phyloP scores from a whole-genome alignment of 2,113 vertebrate species.

The Gasterosteus aculeatus region DNA sequence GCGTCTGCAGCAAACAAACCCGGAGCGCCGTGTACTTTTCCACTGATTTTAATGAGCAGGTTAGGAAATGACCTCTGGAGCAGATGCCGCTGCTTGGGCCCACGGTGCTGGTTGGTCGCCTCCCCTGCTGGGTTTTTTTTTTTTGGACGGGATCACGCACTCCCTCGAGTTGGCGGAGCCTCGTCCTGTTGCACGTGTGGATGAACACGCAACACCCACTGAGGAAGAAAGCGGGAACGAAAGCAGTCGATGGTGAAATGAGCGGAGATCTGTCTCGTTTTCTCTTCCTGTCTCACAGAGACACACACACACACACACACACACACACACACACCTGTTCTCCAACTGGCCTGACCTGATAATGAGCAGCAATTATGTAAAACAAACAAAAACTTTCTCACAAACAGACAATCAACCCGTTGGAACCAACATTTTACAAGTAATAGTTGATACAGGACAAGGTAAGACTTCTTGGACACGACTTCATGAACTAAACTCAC shows the following conservation, averaged over 20 bases:
- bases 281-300: constrained; percentile 19
- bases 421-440: neutral
- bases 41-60: constrained; percentile 60
- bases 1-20: constrained; percentile 50
- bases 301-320: neutral
- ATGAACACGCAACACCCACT: constrained; percentile 15
- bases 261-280: neutral
- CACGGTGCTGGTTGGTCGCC: neutral
- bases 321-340: constrained; percentile 38
- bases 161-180: constrained; percentile 23
- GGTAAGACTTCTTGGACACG: neutral
- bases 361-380: constrained; percentile 10
- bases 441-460: neutral
- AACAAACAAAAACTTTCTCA: neutral
- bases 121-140: constrained; percentile 1
- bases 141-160: constrained; percentile 11
- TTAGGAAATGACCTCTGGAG: constrained; percentile 12
- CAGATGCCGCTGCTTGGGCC: constrained; percentile 21
- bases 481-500: neutral
- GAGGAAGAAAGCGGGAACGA: neutral
- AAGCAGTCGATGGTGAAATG: constrained; percentile 8
- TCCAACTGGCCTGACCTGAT: neutral
- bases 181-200: constrained; percentile 17
- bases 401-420: constrained; percentile 11
- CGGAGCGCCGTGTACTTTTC: constrained; percentile 61